Evolutionary conservation across 2,113 vertebrate species (phyloP), one percentile per base, ranked within the genome.

Genomic region (Bubo blakistoni): DNA sequence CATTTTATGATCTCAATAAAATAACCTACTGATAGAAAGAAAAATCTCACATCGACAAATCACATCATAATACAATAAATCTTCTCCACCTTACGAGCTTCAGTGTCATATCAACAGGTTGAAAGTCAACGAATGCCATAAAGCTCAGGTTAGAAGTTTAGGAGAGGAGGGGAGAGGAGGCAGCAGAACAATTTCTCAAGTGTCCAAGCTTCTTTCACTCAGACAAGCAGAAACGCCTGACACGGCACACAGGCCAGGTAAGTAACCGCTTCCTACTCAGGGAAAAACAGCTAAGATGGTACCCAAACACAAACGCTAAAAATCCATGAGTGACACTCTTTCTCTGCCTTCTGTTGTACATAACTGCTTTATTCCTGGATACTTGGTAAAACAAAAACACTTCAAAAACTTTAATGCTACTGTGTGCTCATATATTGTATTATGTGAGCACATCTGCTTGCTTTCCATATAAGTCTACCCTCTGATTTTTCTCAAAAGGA

Each of bases 1-100:
- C 57, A 36, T 81, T 94, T 97, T 93, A 86, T 93, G 69, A 67
- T 93, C 88, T 94, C 82, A 94, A 80, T 83, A 93, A 94, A 95
- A 40, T 76, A 95, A 94, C 67, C 70, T 93, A 71, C 63, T 74
- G 76, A 92, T 94, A 90, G 81, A 94, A 94, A 70, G 62, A 92
- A 92, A 91, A 92, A 92, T 74, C 57, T 74, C 51, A 69, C 34
- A 69, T 86, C 19, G 12, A 90, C 29, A 96, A 94, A 93, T 86
- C 46, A 88, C 46, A 40, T 15, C 61, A 51, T 32, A 83, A 88
- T 82, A 59, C 34, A 59, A 46, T 90, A 83, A 85, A 71, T 72
- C 52, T 62, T 91, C n/a, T 38, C 40, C 63, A 88, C 30, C 47
- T 78, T 52, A 44, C 18, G 40, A 92, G 42, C 3, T 4, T 83